These are phyloP conservation scores for Corynorhinus townsendii DNA, from an alignment of 2,113 vertebrate genomes.

Conservation along the genomic window DNA sequence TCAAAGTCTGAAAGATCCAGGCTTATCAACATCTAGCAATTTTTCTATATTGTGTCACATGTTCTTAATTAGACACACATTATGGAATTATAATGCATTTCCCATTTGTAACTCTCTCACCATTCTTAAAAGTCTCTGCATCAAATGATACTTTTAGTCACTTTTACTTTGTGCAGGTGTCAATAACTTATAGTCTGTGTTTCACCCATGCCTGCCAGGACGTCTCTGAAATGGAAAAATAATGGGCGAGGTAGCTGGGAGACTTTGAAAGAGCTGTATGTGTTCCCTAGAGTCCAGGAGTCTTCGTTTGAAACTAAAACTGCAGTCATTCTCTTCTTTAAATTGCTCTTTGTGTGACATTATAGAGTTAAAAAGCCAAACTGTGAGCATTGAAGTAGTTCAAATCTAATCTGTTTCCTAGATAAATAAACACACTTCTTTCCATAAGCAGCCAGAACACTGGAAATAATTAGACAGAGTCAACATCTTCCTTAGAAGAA, in stretches of 20 bases:
- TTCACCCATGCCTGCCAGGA: not conserved
- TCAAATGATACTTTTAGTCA: not conserved
- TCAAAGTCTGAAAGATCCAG: not conserved
- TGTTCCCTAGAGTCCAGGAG: not conserved
- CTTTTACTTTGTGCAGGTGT: not conserved
- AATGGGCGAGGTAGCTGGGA: accelerated
- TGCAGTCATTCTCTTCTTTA: not conserved
- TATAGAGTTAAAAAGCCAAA: not conserved
- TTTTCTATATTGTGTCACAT: no score
- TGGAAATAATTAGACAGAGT: constrained; percentile 1
- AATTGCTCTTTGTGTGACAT: not conserved
- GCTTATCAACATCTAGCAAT: not conserved
- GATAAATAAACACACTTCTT: not conserved
- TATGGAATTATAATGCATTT: not conserved
- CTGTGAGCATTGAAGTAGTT: not conserved
- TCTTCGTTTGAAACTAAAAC: not conserved
- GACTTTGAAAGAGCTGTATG: not conserved
- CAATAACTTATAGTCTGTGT: not conserved
- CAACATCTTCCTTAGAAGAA: not conserved
- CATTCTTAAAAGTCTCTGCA: not conserved
- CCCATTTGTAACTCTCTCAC: not conserved
- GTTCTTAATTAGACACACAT: not conserved
- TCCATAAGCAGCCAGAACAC: not conserved
- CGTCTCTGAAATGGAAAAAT: not conserved
- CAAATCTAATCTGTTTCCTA: not conserved